Base-by-base conservation (phyloP, 92 coral and sea anemone species). In the Phymanthus crucifer region DNA sequence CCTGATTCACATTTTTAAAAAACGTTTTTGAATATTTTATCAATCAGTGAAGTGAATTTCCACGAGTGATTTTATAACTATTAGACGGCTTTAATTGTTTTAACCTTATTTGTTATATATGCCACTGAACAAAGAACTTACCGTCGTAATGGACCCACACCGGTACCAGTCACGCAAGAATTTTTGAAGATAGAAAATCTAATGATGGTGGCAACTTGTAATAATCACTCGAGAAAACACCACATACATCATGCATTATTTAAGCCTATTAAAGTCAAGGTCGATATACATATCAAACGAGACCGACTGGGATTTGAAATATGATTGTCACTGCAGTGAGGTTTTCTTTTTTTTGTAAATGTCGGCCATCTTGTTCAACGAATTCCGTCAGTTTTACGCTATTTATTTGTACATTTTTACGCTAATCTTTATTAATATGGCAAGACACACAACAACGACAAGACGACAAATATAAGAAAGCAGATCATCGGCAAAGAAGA, bases 101-200 rank as follows among this genome's bases (percentile, higher is more conserved):
- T 61, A 29, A 27, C 16, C 27, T 54, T 17, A 27, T 61, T 26
- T 61, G 27, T 6, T 27, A 24, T 61, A n/a, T 29, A 61, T 61
- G 34, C 34, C 17, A 61, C 3, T 24, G 29, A 61, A 24, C 68
- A 61, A 61, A 61, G 68, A 61, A 4, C 26, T 61, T 54, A 8
- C 3, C 34, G 68, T n/a, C 68, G 68, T 24, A 61, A 61, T 61
- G 68, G 34, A 61, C 35, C 32, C 34, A 61, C 9, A 16, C 81
- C 11, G 81, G 81, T 77, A 77, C 81, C 81, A 35, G 81, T 77
- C 81, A 77, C 81, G 81, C 81, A 24, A 77, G 17, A 29, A 61
- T 61, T 34, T 37, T 71, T 21, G 40, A 71, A 36, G 52, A 71
- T 24, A 52, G 32, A 54, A 24, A 33, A 64, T 36, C 36, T 35